These are phyloP conservation scores for Scortum barcoo DNA, from an alignment of 2,113 vertebrate species.

Conservation along the genomic window DNA sequence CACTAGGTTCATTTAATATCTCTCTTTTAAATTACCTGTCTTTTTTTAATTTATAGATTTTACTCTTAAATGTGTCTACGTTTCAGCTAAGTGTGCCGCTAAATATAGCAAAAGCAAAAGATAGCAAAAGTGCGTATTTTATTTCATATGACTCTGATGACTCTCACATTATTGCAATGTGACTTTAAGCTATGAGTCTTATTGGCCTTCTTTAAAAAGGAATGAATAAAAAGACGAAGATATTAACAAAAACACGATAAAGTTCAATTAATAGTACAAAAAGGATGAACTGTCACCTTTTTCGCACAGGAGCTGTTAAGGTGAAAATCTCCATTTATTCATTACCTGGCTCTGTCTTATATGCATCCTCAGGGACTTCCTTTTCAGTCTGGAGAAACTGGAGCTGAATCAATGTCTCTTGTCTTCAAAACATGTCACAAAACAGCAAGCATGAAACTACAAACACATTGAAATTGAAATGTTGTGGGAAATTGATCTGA, in stretches of 20 bases:
- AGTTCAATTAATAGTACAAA: neutral
- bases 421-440: neutral
- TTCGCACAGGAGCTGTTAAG: conserved; percentile 7
- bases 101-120: neutral
- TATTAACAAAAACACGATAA: neutral
- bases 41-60: neutral
- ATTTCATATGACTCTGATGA: neutral
- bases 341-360: conserved; percentile 33
- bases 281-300: conserved; percentile 5
- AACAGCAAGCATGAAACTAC: conserved; percentile 14
- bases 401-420: conserved; percentile 20
- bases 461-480: neutral
- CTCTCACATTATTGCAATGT: too few relatives aligned
- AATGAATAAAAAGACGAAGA: neutral
- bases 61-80: conserved; percentile 9
- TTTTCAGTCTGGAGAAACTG: conserved; percentile 3
- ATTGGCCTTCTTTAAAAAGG: neutral
- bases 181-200: too few relatives aligned
- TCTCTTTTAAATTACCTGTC: conserved; percentile 1
- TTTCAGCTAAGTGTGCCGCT: neutral
- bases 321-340: conserved; percentile 30
- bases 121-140: neutral
- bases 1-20: conserved; percentile 25
- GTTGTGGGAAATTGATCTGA: neutral
- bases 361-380: conserved; percentile 33